Percentiles rank a stretch among this genome's conserved stretches.
These are phyloP conservation scores for Dasypus novemcinctus DNA, from an alignment of 2,113 vertebrate species.

Conservation along the genomic window DNA sequence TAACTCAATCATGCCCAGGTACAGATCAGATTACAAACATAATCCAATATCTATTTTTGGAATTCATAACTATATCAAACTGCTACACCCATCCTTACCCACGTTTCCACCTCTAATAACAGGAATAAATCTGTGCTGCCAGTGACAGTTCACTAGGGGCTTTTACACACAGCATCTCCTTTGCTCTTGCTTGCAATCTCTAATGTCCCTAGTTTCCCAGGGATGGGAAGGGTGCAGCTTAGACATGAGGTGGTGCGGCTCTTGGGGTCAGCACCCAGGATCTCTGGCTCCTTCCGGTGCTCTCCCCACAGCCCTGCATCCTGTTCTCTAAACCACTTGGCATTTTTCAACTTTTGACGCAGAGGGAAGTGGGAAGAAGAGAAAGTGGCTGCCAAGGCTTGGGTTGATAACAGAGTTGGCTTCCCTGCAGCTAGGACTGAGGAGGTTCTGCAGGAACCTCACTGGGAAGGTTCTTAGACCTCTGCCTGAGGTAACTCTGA, in stretches of 20 bases:
- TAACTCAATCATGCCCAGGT: too few species aligned
- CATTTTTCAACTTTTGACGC: neutral
- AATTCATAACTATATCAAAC: too few species aligned
- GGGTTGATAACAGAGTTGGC: neutral
- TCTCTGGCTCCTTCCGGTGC: neutral
- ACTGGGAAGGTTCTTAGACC: neutral
- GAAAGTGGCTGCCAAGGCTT: neutral
- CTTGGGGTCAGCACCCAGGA: neutral
- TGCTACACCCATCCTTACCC: neutral
- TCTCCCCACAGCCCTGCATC: neutral
- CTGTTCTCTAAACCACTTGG: neutral
- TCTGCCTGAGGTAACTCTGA: neutral
- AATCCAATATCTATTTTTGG: too few species aligned
- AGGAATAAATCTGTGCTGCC: neutral
- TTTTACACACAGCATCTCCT: neutral
- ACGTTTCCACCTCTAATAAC: neutral
- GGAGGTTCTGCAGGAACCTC: neutral
- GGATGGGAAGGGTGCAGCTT: accelerated
- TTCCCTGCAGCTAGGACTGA: neutral
- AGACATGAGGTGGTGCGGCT: too few species aligned
- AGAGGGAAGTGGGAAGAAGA: neutral
- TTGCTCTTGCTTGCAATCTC: neutral
- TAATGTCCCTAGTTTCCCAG: neutral
- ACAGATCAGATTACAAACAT: too few species aligned
- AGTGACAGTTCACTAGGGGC: neutral